Evolutionary conservation across 2,888 invertebrate species (phyloP).

Genomic region (Epinotia ramella): DNA sequence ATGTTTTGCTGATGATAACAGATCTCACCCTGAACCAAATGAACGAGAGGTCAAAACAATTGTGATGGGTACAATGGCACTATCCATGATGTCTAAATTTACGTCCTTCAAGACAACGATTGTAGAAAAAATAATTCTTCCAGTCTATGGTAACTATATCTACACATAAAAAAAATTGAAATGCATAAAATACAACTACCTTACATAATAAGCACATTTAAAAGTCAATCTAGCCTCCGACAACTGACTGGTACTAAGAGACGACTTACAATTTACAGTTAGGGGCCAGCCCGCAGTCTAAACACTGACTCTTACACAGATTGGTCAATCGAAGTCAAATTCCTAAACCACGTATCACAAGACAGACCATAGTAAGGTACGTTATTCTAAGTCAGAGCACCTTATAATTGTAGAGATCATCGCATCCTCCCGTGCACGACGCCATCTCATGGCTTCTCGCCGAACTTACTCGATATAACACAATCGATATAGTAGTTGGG

Average conservation of each 20-base stretch:
- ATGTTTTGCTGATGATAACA: slow-evolving; percentile 20
- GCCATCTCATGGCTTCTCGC: slow-evolving; percentile 80
- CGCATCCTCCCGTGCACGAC: slow-evolving; percentile 70
- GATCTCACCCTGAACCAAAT: slow-evolving; percentile 39
- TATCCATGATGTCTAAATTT: slow-evolving; percentile 42
- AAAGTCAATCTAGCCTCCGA: slow-evolving; percentile 40
- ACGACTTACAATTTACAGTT: slow-evolving; percentile 57
- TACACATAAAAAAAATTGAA: slow-evolving; percentile 69
- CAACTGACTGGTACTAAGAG: slow-evolving; percentile 40
- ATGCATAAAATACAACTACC: slow-evolving; percentile 70
- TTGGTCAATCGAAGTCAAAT: slow-evolving; percentile 79
- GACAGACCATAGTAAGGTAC: slow-evolving; percentile 73
- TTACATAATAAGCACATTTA: slow-evolving; percentile 38
- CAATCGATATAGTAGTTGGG: slow-evolving; percentile 70
- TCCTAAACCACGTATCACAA: slow-evolving; percentile 78
- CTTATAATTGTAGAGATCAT: slow-evolving; percentile 86
- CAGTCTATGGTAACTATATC: slow-evolving; percentile 72
- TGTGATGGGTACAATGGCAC: slow-evolving; percentile 44
- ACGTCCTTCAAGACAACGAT: slow-evolving; percentile 52
- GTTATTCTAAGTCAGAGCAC: slow-evolving; percentile 82
- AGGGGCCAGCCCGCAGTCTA: slow-evolving; percentile 76
- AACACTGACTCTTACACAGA: slow-evolving; percentile 73
- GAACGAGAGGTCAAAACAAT: slow-evolving; percentile 36
- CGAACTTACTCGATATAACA: slow-evolving; percentile 74
- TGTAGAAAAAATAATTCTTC: slow-evolving; percentile 59